Evolutionary conservation across 2,797 vertebrate species (phyloP).

Genomic region (Microchirus variegatus): DNA sequence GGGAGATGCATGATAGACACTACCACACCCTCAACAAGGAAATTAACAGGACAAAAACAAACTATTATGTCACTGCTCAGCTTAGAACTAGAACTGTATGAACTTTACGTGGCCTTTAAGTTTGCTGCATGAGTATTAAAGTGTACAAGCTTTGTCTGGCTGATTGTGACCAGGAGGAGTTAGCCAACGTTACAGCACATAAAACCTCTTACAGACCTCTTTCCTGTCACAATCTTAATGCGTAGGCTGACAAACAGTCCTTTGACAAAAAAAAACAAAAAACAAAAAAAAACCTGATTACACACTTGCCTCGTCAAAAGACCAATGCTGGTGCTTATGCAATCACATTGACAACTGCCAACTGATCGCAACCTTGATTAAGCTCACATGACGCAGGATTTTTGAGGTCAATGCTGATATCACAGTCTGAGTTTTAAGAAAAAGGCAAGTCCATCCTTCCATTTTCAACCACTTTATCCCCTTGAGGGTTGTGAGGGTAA

Average conservation of each 20-base stretch:
- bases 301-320: slow-evolving; percentile 27
- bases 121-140: slow-evolving; percentile 13
- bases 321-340: slow-evolving; percentile 47
- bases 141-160: slow-evolving; percentile 19
- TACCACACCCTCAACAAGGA: slow-evolving; percentile 8
- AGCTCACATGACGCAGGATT: neutral
- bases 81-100: neutral
- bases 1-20: slow-evolving; percentile 11
- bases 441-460: no score
- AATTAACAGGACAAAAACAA: neutral
- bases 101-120: slow-evolving; percentile 10
- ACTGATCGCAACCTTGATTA: slow-evolving; percentile 8
- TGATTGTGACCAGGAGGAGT: slow-evolving; percentile 24
- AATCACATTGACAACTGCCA: slow-evolving; percentile 32
- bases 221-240: slow-evolving; percentile 38
- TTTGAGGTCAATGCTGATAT: neutral
- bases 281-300: slow-evolving; percentile 34
- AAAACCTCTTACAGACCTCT: slow-evolving; percentile 49
- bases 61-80: slow-evolving; percentile 9
- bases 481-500: no score
- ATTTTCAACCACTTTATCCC: no score
- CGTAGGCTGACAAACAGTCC: slow-evolving; percentile 32
- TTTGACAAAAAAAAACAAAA: slow-evolving; percentile 42
- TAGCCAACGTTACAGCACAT: slow-evolving; percentile 32
- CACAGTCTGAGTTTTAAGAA: no score